Conservation (phyloP, 1,140 invertebrate species). For the Drosophila yakuba region DNA sequence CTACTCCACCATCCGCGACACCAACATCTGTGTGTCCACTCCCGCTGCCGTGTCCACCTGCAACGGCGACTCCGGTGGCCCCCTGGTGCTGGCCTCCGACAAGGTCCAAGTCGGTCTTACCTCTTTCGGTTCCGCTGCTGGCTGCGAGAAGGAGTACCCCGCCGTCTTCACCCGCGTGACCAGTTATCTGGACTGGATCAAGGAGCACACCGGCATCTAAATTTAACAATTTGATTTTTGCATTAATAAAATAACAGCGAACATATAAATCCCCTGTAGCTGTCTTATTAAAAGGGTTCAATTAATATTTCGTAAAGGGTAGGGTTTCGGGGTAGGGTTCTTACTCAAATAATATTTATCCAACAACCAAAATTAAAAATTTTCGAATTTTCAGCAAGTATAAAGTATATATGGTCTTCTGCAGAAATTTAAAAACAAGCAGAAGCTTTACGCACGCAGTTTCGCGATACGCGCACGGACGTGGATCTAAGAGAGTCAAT, state of each 20-base stretch:
- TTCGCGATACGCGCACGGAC: no score
- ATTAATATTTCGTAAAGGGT: not conserved
- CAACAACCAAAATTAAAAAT: no score
- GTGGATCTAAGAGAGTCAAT: no score
- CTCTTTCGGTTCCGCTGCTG: constrained; percentile 85
- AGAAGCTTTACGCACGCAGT: no score
- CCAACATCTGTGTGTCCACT: constrained; percentile 72
- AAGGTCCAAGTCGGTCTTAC: constrained; percentile 85
- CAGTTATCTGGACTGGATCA: constrained; percentile 86
- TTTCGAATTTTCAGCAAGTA: not conserved
- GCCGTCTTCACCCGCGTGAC: constrained; percentile 86
- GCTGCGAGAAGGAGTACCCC: constrained; percentile 85
- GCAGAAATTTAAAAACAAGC: not conserved
- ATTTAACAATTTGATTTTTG: constrained; percentile 22
- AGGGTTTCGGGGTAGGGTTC: no score
- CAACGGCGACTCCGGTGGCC: constrained; percentile 86
- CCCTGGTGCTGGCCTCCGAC: constrained; percentile 71
- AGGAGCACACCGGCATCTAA: constrained; percentile 65
- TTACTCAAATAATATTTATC: no score
- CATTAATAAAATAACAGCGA: constrained; percentile 4
- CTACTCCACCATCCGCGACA: constrained; percentile 33
- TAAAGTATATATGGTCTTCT: not conserved
- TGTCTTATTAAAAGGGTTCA: no score
- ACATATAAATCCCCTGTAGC: not conserved
- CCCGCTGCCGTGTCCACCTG: constrained; percentile 66